These are phyloP conservation scores for Chloropsis cyanopogon DNA, from an alignment of 2,113 vertebrate species.

Conservation along the genomic window DNA sequence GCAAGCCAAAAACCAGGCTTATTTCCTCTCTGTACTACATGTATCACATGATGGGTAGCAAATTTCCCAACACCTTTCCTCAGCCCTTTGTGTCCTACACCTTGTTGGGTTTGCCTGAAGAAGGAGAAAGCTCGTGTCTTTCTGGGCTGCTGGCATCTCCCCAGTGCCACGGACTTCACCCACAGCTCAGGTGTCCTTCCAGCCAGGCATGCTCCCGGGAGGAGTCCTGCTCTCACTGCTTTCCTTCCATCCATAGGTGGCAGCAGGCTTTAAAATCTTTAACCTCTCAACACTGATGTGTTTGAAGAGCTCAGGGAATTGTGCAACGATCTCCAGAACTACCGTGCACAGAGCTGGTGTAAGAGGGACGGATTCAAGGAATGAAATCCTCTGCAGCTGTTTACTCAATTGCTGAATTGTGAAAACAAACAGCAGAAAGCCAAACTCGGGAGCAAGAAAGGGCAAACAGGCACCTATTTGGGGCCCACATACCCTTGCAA, in stretches of 20 bases:
- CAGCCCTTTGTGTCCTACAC: not conserved
- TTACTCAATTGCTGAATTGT: not conserved
- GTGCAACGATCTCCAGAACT: not conserved
- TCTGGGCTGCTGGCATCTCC: not conserved
- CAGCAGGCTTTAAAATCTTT: constrained; percentile 53
- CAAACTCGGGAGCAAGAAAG: not conserved
- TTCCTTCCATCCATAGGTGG: constrained; percentile 57
- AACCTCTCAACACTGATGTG: not conserved
- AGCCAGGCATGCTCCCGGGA: not conserved
- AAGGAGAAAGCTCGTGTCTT: not conserved
- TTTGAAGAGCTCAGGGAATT: not conserved
- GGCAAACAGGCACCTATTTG: not conserved
- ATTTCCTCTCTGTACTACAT: not conserved
- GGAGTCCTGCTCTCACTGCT: not conserved
- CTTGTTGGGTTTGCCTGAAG: not conserved
- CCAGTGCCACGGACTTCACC: accelerated
- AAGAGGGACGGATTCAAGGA: not conserved
- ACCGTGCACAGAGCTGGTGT: not conserved
- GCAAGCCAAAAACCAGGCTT: not conserved
- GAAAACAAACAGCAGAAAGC: not conserved
- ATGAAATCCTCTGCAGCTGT: not conserved
- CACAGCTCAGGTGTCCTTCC: not conserved
- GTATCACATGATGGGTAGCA: not conserved
- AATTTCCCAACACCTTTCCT: not conserved
- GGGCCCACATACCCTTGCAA: not conserved